Base-by-base conservation (phyloP, 2,113 vertebrate species). In the Channa maculata region DNA sequence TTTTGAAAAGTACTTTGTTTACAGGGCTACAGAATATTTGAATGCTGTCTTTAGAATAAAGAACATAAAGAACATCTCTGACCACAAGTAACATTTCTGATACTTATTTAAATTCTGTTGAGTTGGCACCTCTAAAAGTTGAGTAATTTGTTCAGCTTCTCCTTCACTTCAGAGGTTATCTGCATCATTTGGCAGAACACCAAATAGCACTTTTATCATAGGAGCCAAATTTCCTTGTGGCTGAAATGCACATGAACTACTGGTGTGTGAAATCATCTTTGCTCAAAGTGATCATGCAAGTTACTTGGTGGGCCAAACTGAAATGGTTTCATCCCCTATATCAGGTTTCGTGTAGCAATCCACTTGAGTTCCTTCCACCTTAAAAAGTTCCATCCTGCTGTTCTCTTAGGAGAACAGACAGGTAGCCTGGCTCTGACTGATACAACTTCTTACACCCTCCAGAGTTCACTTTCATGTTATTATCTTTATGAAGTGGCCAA, bases 391-490 rank as follows among this genome's bases (percentile, higher is more conserved):
- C 51, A 41, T 70, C 41, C 44, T 75, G 15, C 11, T 11, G 62
- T 59, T 37, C 51, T 68, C 45, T 36, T 24, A 65, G 24, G 37
- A 63, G 50, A 65, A 24, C 0, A 9, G 66, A 62, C 52, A 54
- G 75, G 69, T 62, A 59, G 79, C 50, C 81, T 87, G 86, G 43
- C 48, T 55, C 37, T 52, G 41, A 79, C 73, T 82, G 89, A 90
- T 90, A 85, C 43, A 83, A 66, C 64, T 38, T 54, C 52, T 72
- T 39, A 11, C 33, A 53, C 53, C 49, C 64, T 49, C 39, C 61
- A 66, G 69, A 53, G 53, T 63, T 85, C 65, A 58, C 83, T 89
- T 90, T 89, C 60, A 86, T 84, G 78, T 82, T 62, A 67, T 86
- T 86, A 88, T 86, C 84, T 67, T 41, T 75, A 37, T 61, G 5